phyloP scores from a whole-genome alignment of 1,140 invertebrate genomes.

The Cyclargus thomasi region DNA sequence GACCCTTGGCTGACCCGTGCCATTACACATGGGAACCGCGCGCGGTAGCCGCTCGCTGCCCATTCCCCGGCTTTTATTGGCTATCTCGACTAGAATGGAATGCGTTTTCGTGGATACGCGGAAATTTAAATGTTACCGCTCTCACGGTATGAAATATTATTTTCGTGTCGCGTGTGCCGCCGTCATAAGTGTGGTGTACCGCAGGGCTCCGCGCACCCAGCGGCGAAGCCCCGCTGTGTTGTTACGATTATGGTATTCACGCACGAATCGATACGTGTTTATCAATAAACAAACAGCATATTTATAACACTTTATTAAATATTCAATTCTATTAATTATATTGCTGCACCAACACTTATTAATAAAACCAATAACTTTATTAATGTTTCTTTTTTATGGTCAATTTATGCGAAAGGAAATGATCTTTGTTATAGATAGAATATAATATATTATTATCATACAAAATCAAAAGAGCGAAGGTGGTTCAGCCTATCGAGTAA shows the following conservation, averaged over 20 bases:
- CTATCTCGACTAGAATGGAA: constrained; percentile 69
- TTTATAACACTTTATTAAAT: constrained; percentile 20
- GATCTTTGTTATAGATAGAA: no score
- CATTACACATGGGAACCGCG: constrained; percentile 59
- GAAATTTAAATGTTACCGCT: constrained; percentile 50
- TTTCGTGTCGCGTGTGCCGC: constrained; percentile 53
- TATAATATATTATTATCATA: no score
- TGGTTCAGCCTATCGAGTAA: no score
- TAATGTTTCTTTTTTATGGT: background rate
- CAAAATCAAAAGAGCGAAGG: no score
- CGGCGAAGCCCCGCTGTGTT: constrained; percentile 46
- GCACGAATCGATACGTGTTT: constrained; percentile 40
- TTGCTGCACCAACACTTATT: background rate
- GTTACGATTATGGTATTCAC: constrained; percentile 50
- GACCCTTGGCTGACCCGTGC: constrained; percentile 36
- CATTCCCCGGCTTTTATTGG: constrained; percentile 64
- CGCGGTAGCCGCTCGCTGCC: constrained; percentile 52
- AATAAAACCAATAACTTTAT: background rate
- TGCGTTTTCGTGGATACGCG: constrained; percentile 59
- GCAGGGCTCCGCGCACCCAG: constrained; percentile 54
- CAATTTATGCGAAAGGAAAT: no score
- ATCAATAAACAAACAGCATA: constrained; percentile 29
- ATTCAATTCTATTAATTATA: constrained; percentile 8
- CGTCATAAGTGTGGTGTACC: constrained; percentile 43
- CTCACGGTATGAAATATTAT: constrained; percentile 44